These are phyloP conservation scores for Holacanthella duospinosa DNA, from an alignment of 2,888 invertebrate genomes.

Conservation along the genomic window DNA sequence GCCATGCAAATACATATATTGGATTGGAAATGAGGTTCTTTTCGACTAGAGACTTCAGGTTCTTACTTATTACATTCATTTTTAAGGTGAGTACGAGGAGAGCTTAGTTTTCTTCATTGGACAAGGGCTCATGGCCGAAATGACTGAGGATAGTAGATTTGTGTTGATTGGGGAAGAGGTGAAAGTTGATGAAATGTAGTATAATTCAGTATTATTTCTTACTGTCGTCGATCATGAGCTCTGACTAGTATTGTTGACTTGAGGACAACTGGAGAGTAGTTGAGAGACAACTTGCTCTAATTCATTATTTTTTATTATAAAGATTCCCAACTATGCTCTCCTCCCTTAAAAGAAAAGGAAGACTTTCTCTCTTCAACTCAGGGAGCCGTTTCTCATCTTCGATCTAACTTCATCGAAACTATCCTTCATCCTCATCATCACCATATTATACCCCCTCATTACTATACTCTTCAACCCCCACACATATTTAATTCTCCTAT, in stretches of 20 bases:
- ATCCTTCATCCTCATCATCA: slow-evolving; percentile 6
- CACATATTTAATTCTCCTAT: no score
- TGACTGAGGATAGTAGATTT: no score
- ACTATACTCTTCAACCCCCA: no score
- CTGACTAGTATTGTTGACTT: no score
- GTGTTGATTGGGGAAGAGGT: no score
- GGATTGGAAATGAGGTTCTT: neutral
- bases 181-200: neutral
- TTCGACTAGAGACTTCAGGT: no score
- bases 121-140: neutral
- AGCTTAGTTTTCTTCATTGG: neutral
- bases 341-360: slow-evolving; percentile 22
- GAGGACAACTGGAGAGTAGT: no score
- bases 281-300: neutral
- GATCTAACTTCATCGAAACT: neutral
- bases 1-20: neutral
- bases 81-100: neutral
- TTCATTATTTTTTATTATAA: slow-evolving; percentile 11
- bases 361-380: neutral
- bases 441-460: no score
- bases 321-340: slow-evolving; percentile 24
- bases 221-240: no score
- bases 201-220: no score
- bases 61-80: no score
- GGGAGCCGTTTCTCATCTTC: neutral